These are phyloP conservation scores for Drosophila persimilis DNA, from an alignment of 1,140 invertebrate genomes.

Conservation along the genomic window DNA sequence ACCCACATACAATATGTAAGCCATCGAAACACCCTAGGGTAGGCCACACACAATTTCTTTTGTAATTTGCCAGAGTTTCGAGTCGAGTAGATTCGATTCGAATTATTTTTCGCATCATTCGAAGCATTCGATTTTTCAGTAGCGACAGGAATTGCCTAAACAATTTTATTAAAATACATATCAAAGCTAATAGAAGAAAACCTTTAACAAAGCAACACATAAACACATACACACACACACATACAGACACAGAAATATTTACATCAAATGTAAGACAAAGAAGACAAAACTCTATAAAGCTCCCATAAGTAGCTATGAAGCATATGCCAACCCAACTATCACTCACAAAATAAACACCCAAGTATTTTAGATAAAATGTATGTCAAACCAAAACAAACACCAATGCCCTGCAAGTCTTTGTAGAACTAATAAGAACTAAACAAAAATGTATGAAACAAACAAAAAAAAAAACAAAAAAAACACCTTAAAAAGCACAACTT, in stretches of 20 bases:
- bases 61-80: background rate
- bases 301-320: slow-evolving; percentile 45
- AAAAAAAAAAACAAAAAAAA: slow-evolving; percentile 23
- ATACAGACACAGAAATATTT: slow-evolving; percentile 25
- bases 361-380: slow-evolving; percentile 79
- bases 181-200: slow-evolving; percentile 63
- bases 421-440: slow-evolving; percentile 38
- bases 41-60: background rate
- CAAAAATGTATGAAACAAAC: slow-evolving; percentile 9
- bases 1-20: background rate
- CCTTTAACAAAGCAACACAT: slow-evolving; percentile 33
- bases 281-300: slow-evolving; percentile 41
- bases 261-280: slow-evolving; percentile 39
- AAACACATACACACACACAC: too few species aligned
- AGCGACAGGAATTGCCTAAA: slow-evolving; percentile 73
- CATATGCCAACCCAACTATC: slow-evolving; percentile 57
- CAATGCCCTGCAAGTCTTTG: slow-evolving; percentile 40
- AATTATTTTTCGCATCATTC: slow-evolving; percentile 16
- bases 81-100: background rate
- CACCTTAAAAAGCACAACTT: slow-evolving; percentile 32
- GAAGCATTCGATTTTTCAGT: slow-evolving; percentile 37
- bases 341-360: slow-evolving; percentile 52
- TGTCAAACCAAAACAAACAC: slow-evolving; percentile 38
- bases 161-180: slow-evolving; percentile 74
- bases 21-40: background rate